Evolutionary conservation across 2,888 invertebrate genomes (phyloP).

Genomic region (Salticus scenicus): DNA sequence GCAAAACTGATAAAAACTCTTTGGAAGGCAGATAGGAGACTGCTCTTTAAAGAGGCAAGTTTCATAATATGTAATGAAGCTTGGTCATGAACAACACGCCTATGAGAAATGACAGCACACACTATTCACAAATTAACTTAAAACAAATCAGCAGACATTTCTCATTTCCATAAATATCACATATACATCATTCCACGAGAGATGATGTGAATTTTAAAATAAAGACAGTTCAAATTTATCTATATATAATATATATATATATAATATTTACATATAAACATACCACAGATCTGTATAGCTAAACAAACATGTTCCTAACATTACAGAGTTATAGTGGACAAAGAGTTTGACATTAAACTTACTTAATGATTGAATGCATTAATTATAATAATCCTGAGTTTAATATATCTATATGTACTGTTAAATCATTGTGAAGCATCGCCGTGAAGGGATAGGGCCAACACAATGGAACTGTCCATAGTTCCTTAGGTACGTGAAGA

Average conservation of each 20-base stretch:
- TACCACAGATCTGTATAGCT: constrained; percentile 65
- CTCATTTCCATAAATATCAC: constrained; percentile 52
- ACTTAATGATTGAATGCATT: constrained; percentile 23
- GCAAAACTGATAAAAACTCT: background rate
- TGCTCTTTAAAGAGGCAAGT: background rate
- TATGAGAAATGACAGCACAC: constrained; percentile 35
- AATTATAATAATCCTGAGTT: constrained; percentile 56
- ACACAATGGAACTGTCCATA: constrained; percentile 30
- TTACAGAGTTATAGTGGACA: constrained; percentile 34
- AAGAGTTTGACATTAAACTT: constrained; percentile 38
- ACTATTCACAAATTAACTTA: constrained; percentile 43
- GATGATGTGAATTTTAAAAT: constrained; percentile 53
- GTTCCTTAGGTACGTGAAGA: constrained; percentile 41
- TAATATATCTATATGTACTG: constrained; percentile 47
- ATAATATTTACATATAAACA: constrained; percentile 66
- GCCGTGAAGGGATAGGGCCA: constrained; percentile 37
- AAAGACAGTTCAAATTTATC: constrained; percentile 38
- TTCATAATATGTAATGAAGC: background rate
- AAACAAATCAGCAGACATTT: constrained; percentile 18
- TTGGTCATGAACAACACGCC: constrained; percentile 48
- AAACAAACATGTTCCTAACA: constrained; percentile 59
- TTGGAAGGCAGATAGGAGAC: background rate
- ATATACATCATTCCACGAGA: constrained; percentile 51
- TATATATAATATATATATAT: too few species aligned
- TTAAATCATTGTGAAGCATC: constrained; percentile 67